phyloP scores from a whole-genome alignment of 2,113 vertebrate genomes.

The Notechis scutatus region DNA sequence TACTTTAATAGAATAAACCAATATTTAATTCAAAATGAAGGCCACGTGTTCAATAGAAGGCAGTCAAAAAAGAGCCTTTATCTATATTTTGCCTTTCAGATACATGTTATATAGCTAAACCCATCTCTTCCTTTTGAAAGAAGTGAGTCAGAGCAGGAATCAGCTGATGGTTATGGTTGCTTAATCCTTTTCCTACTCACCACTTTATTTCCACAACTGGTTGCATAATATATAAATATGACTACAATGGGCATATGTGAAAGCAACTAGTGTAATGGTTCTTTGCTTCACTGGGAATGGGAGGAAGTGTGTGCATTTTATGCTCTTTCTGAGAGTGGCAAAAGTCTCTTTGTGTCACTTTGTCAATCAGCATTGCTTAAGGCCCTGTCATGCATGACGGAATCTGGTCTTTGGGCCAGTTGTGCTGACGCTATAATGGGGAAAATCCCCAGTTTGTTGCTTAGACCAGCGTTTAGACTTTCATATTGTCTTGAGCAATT shows the following conservation, averaged over 20 bases:
- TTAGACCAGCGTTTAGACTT: background rate
- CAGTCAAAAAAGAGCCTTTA: background rate
- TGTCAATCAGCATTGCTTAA: background rate
- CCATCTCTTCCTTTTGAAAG: background rate
- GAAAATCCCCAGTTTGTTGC: background rate
- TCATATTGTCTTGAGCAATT: background rate
- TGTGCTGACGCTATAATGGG: no score
- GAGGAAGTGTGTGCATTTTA: background rate
- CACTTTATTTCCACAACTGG: background rate
- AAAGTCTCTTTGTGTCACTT: background rate
- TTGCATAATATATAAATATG: background rate
- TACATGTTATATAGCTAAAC: background rate
- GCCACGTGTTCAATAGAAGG: background rate
- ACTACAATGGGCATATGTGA: background rate
- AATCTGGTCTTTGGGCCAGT: background rate
- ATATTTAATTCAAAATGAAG: background rate
- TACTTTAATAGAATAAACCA: background rate
- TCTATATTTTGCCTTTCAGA: background rate
- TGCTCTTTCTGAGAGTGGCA: background rate
- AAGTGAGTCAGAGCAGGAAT: background rate
- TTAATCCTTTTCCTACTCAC: background rate
- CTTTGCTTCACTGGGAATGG: background rate
- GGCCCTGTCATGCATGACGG: background rate
- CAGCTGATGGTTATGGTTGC: background rate
- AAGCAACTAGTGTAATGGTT: background rate